These are phyloP conservation scores for Perdita meconis DNA, from an alignment of 2,888 invertebrate genomes.

Conservation along the genomic window DNA sequence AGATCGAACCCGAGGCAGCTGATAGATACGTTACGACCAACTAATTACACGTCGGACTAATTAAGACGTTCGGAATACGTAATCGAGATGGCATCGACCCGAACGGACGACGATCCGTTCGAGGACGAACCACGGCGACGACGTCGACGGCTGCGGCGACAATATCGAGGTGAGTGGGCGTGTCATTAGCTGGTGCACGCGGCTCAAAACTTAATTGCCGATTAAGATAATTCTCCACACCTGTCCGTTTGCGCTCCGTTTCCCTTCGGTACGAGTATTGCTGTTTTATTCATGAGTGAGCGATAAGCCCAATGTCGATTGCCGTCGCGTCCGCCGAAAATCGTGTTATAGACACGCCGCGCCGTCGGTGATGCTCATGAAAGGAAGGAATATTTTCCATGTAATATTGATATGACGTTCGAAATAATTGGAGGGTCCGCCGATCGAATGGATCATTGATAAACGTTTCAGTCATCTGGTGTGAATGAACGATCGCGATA, in stretches of 20 bases:
- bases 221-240: slow-evolving; percentile 63
- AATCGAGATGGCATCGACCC: slow-evolving; percentile 52
- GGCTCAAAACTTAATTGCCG: slow-evolving; percentile 63
- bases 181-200: slow-evolving; percentile 49
- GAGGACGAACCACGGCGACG: not conserved
- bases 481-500: no score
- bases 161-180: slow-evolving; percentile 42
- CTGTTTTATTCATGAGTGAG: slow-evolving; percentile 60
- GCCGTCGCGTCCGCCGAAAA: slow-evolving; percentile 1
- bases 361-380: no score
- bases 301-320: slow-evolving; percentile 21
- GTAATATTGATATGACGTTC: not conserved
- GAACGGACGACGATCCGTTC: slow-evolving; percentile 16
- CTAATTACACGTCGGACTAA: slow-evolving; percentile 60
- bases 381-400: not conserved
- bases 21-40: slow-evolving; percentile 32
- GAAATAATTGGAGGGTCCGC: not conserved
- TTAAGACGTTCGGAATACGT: slow-evolving; percentile 62
- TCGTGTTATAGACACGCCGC: slow-evolving; percentile 10
- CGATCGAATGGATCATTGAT: not conserved
- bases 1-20: slow-evolving; percentile 6
- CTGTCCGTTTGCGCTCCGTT: slow-evolving; percentile 54
- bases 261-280: slow-evolving; percentile 22
- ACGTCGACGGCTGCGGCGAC: slow-evolving; percentile 30
- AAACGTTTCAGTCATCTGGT: no score